phyloP scores from a whole-genome alignment of 2,888 invertebrate species.

The Thereva nobilitata region DNA sequence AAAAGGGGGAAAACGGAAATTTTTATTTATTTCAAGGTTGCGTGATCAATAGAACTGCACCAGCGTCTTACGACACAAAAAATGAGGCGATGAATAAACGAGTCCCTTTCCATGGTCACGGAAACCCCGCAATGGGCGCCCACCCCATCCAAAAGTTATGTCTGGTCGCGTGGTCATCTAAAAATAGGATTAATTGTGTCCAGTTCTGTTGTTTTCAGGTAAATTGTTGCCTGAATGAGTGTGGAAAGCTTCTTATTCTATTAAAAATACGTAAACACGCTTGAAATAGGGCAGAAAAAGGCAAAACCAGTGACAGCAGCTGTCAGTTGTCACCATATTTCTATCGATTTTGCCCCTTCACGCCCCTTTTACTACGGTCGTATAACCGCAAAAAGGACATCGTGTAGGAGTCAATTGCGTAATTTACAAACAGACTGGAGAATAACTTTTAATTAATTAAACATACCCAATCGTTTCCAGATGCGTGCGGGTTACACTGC shows the following conservation, averaged over 20 bases:
- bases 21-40: slow-evolving; percentile 15
- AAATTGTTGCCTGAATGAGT: too few species aligned
- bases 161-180: too few species aligned
- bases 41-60: slow-evolving; percentile 24
- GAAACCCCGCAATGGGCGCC: too few species aligned
- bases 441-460: background rate
- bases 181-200: too few species aligned
- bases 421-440: slow-evolving; percentile 1
- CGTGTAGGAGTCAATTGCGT: slow-evolving; percentile 10
- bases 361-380: slow-evolving; percentile 13
- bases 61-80: slow-evolving; percentile 1
- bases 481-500: slow-evolving; percentile 75
- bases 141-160: too few species aligned
- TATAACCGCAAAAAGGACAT: background rate
- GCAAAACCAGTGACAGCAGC: background rate
- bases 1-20: too few species aligned
- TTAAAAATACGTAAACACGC: too few species aligned
- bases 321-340: slow-evolving; percentile 9
- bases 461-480: slow-evolving; percentile 80
- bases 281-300: background rate
- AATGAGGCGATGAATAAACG: slow-evolving; percentile 1
- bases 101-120: background rate
- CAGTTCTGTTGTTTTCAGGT: too few species aligned
- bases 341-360: slow-evolving; percentile 33
- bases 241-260: too few species aligned